phyloP scores from a whole-genome alignment of 1,140 invertebrate genomes.

The Gonioctena quinquepunctata region DNA sequence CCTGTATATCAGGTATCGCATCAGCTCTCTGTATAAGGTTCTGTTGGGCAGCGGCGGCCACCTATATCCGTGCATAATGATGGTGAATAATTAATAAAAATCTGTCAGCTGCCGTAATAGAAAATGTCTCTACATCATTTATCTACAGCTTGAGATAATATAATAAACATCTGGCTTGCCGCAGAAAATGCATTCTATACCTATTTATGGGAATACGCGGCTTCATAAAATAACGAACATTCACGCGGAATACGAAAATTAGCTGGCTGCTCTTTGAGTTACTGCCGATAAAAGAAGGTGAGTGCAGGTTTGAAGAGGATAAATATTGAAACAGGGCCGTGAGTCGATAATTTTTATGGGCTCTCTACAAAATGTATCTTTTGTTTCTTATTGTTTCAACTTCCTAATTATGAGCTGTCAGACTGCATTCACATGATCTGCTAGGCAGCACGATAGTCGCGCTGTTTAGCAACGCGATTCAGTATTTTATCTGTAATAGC shows the following conservation, averaged over 20 bases:
- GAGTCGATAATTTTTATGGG: too few species aligned
- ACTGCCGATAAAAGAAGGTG: background rate
- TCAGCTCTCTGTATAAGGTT: background rate
- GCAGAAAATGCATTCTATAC: background rate
- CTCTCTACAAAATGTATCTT: too few species aligned
- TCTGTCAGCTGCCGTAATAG: constrained; percentile 24
- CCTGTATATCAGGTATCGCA: background rate
- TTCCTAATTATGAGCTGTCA: too few species aligned
- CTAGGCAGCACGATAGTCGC: too few species aligned
- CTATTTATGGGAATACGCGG: background rate
- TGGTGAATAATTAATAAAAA: constrained; percentile 18
- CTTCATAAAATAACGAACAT: background rate
- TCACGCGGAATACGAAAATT: background rate
- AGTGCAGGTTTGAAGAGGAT: background rate
- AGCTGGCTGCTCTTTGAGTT: background rate
- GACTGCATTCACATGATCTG: too few species aligned
- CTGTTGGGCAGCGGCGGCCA: constrained; percentile 4
- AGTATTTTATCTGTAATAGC: too few species aligned
- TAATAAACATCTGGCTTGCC: background rate
- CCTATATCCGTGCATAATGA: constrained; percentile 13
- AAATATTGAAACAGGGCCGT: too few species aligned
- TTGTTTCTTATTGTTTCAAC: too few species aligned
- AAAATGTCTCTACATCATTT: constrained; percentile 21
- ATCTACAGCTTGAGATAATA: background rate
- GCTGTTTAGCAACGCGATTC: too few species aligned